These are phyloP conservation scores for Urosaurus nigricauda DNA, from an alignment of 2,797 vertebrate species.

Conservation along the genomic window DNA sequence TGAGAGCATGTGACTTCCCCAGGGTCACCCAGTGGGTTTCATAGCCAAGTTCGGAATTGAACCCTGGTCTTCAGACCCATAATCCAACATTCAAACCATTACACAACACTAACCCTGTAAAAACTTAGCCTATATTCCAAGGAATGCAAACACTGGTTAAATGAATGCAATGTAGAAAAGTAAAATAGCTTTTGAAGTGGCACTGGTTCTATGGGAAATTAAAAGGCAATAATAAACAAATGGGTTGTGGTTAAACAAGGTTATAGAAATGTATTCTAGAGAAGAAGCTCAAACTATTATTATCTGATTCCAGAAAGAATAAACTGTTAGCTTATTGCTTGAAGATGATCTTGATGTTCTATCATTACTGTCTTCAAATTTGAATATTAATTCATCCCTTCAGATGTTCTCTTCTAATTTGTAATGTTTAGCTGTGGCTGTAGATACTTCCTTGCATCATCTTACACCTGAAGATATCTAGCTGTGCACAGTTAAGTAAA, in stretches of 20 bases:
- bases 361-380: not conserved
- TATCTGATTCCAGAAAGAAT: not conserved
- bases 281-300: too few relatives aligned
- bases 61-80: too few relatives aligned
- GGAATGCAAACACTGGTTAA: not conserved
- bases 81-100: too few relatives aligned
- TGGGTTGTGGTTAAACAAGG: too few relatives aligned
- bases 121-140: not conserved
- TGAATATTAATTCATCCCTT: not conserved
- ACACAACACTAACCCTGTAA: not conserved
- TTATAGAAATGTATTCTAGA: too few relatives aligned
- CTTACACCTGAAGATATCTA: not conserved
- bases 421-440: conserved; percentile 3
- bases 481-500: conserved; percentile 4
- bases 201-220: not conserved
- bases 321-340: not conserved
- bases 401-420: conserved; percentile 11
- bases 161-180: not conserved
- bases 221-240: not conserved
- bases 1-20: too few relatives aligned
- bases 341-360: not conserved
- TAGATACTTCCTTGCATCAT: not conserved
- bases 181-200: not conserved
- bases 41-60: too few relatives aligned
- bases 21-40: too few relatives aligned